Evolutionary conservation across 2,113 vertebrate species (phyloP).

Genomic region (Myiozetetes cayanensis): DNA sequence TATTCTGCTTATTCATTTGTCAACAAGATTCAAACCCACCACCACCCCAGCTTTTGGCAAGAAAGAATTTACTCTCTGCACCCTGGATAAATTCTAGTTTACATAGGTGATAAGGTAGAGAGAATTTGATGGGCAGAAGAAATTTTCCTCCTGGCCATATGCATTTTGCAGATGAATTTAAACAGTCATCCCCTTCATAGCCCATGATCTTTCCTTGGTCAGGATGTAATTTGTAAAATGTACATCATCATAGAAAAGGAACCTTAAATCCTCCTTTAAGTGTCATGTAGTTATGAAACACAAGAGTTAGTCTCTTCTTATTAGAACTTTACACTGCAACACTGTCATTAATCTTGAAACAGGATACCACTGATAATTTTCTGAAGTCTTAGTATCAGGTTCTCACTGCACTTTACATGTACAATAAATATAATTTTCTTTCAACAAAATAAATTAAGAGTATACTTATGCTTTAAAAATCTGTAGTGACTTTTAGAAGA

Average conservation of each 20-base stretch:
- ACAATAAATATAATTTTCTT: background rate
- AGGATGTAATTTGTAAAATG: background rate
- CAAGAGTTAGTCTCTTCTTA: background rate
- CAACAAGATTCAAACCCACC: background rate
- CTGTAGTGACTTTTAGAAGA: background rate
- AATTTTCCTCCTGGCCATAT: background rate
- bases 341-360: background rate
- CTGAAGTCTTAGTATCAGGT: background rate
- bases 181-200: background rate
- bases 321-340: background rate
- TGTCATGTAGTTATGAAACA: background rate
- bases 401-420: background rate
- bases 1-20: background rate
- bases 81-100: background rate
- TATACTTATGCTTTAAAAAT: background rate
- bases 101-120: background rate
- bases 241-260: background rate
- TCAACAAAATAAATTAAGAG: constrained; percentile 18
- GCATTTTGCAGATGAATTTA: background rate
- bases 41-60: background rate
- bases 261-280: background rate
- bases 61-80: background rate
- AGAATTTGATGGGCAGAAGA: background rate
- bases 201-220: background rate
- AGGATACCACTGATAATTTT: background rate